Evolutionary conservation across 2,888 invertebrate species (phyloP).

Genomic region (Autographa pulchrina): DNA sequence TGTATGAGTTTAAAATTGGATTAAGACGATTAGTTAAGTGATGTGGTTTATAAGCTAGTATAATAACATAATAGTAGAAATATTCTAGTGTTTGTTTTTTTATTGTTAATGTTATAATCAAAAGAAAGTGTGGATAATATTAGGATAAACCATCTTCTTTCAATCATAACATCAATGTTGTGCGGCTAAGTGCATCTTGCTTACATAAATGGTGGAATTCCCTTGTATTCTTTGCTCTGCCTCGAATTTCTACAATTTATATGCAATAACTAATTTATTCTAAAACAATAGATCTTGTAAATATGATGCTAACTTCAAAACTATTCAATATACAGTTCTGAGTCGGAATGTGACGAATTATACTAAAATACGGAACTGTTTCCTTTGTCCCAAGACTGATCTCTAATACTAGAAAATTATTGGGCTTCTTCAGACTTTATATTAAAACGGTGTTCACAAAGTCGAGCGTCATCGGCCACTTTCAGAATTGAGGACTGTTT

Average conservation of each 20-base stretch:
- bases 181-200: slow-evolving; percentile 41
- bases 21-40: slow-evolving; percentile 55
- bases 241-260: slow-evolving; percentile 44
- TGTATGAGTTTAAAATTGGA: slow-evolving; percentile 46
- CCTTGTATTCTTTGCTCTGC: slow-evolving; percentile 66
- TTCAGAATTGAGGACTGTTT: slow-evolving; percentile 67
- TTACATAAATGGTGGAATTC: slow-evolving; percentile 68
- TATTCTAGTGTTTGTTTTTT: slow-evolving; percentile 58
- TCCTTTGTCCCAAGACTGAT: slow-evolving; percentile 86
- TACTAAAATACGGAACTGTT: slow-evolving; percentile 74
- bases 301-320: slow-evolving; percentile 63
- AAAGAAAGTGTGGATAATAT: slow-evolving; percentile 53
- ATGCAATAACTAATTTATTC: slow-evolving; percentile 37
- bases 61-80: slow-evolving; percentile 54
- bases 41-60: slow-evolving; percentile 55
- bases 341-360: slow-evolving; percentile 68
- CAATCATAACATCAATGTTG: slow-evolving; percentile 25
- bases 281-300: slow-evolving; percentile 56
- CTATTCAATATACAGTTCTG: slow-evolving; percentile 61
- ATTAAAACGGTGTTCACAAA: slow-evolving; percentile 58
- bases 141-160: slow-evolving; percentile 42
- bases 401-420: slow-evolving; percentile 76
- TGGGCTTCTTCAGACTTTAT: slow-evolving; percentile 68
- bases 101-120: slow-evolving; percentile 52
- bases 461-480: slow-evolving; percentile 63